These are phyloP conservation scores for Plectropomus leopardus DNA, from an alignment of 2,113 vertebrate genomes.

Conservation along the genomic window DNA sequence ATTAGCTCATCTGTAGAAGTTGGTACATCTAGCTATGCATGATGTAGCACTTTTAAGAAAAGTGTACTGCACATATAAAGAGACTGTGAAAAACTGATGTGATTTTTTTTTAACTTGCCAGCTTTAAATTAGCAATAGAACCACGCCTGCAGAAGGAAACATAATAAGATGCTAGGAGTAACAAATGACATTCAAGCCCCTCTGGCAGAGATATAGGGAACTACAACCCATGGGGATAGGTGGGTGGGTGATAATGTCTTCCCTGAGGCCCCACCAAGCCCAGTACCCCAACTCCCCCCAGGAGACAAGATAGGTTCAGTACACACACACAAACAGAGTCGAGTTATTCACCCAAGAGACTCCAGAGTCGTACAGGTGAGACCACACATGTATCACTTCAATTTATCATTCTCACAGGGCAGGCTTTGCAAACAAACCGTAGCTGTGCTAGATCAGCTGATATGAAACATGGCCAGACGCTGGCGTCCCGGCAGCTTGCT, in stretches of 20 bases:
- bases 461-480: conserved; percentile 60
- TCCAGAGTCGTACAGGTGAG: conserved; percentile 71
- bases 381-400: conserved; percentile 81
- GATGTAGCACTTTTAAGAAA: neutral
- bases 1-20: neutral
- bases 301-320: conserved; percentile 62
- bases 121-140: conserved; percentile 39
- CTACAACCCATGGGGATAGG: conserved; percentile 68
- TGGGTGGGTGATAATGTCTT: conserved; percentile 80
- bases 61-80: neutral
- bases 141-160: conserved; percentile 49
- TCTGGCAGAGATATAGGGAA: conserved; percentile 56
- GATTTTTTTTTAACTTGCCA: conserved; percentile 2
- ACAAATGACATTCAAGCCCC: conserved; percentile 75
- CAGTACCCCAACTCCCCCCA: conserved; percentile 50
- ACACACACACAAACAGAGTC: conserved; percentile 58
- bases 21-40: neutral
- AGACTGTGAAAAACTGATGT: neutral
- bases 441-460: conserved; percentile 68
- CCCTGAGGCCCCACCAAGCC: conserved; percentile 69
- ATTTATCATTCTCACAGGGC: conserved; percentile 82
- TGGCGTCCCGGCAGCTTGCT: conserved; percentile 32
- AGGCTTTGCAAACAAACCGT: conserved; percentile 70
- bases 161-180: conserved; percentile 54
- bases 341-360: conserved; percentile 76